Percentiles rank a stretch among this genome's conserved stretches.
Conservation (phyloP, 2,888 invertebrate species). For the Hydropsyche betteni region DNA sequence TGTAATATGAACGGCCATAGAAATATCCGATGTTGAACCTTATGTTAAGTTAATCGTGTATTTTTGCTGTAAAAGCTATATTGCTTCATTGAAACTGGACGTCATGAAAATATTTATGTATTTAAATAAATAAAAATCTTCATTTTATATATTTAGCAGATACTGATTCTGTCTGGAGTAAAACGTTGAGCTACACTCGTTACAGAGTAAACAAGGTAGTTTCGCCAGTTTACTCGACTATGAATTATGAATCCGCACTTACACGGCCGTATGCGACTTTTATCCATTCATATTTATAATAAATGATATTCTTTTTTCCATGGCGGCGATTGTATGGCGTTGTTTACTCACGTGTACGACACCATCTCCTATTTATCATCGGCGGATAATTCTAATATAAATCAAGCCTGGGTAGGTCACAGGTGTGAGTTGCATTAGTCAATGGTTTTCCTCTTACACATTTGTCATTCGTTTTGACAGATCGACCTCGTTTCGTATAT, state of each 20-base stretch:
- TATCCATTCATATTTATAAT: background rate
- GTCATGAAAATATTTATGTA: too few relatives aligned
- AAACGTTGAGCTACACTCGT: background rate
- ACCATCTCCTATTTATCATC: conserved; percentile 38
- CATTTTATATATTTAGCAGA: too few relatives aligned
- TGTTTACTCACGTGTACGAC: conserved; percentile 30
- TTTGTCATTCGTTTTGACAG: conserved; percentile 41
- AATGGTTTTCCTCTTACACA: conserved; percentile 35
- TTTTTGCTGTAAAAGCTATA: too few relatives aligned
- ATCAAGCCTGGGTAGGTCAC: conserved; percentile 31
- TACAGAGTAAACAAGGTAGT: background rate
- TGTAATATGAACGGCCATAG: background rate
- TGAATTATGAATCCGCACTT: conserved; percentile 21
- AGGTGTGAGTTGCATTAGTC: conserved; percentile 39
- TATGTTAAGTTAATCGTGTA: background rate
- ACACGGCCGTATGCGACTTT: background rate
- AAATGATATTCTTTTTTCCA: background rate
- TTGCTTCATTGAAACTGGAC: too few relatives aligned
- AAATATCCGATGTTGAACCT: background rate
- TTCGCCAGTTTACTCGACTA: background rate
- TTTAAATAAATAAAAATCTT: too few relatives aligned
- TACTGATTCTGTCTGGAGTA: background rate
- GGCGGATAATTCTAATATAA: conserved; percentile 39
- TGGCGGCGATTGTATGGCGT: background rate
- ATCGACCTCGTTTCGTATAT: conserved; percentile 21